Evolutionary conservation across 2,113 vertebrate species (phyloP), one percentile per base, ranked within the genome.

Genomic region (Chaenocephalus aceratus): DNA sequence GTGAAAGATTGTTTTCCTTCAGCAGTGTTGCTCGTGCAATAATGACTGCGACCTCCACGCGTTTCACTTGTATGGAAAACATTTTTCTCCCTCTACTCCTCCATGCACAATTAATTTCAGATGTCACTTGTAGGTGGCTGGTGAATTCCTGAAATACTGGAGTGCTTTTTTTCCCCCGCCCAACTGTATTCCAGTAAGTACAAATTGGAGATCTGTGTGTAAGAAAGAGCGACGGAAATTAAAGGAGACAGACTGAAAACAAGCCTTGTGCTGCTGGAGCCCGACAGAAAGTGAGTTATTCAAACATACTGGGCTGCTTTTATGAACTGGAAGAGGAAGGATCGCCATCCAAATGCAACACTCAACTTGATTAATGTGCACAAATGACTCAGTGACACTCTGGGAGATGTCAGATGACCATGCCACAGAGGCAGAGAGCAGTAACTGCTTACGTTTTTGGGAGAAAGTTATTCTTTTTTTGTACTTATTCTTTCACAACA

Each of bases 21-120:
- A 45, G 77, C 14, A 18, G 48, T 74, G 69, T 68, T 74, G 86
- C 82, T 86, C 65, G 41, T 60, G 59, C 78, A 70, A 60, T 41
- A 41, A 48, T 66, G 80, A 65, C 84, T 30, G 52, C 6, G 51
- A 74, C 76, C 69, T 83, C 64, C 79, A 70, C 52, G 1, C 72
- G 9, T 82, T 85, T 80, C 73, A 69, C 75, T 72, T 82, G 76
- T 30, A 75, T n/a, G 64, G 84, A 86, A 88, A 86, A 85, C 63
- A 80, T 80, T 87, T 83, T 57, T 64, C 76, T 74, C 86, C 67
- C 62, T 80, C 82, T 21, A 77, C 77, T 86, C 86, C 75, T 79
- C 68, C 81, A 79, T 56, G 60, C 85, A 79, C 67, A 81, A 89
- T 94, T 92, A 57, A 90, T 85, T 90, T 91, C 88, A 91, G 86